phyloP scores from a whole-genome alignment of 2,113 vertebrate species.

The Myrmophylax atrothorax region DNA sequence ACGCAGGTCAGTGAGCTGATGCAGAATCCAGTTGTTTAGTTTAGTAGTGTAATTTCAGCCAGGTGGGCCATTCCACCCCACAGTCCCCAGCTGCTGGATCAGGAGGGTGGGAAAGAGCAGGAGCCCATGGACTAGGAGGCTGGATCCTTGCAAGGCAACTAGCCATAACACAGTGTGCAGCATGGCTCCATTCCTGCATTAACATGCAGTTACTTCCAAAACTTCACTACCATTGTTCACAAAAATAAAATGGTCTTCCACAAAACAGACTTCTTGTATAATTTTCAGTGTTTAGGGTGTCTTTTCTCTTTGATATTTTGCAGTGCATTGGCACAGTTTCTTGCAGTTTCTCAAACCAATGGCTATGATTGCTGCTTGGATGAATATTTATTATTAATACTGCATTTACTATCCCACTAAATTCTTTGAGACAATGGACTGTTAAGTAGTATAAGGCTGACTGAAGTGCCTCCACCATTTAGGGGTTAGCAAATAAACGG shows the following conservation, averaged over 20 bases:
- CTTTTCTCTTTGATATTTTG: background rate
- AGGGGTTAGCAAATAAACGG: slow-evolving; percentile 50
- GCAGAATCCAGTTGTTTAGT: background rate
- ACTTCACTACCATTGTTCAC: background rate
- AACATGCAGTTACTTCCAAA: background rate
- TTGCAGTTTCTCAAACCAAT: slow-evolving; percentile 25
- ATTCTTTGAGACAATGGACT: slow-evolving; percentile 53
- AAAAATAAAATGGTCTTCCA: background rate
- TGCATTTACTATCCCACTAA: slow-evolving; percentile 26
- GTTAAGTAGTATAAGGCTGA: slow-evolving; percentile 9
- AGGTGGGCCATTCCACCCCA: background rate
- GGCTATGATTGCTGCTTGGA: background rate
- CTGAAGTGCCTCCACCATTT: slow-evolving; percentile 55
- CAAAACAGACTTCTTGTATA: background rate
- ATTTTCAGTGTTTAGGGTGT: background rate
- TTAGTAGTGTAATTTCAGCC: background rate
- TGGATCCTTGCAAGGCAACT: background rate
- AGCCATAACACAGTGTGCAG: accelerated
- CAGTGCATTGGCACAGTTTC: background rate
- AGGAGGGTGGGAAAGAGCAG: background rate
- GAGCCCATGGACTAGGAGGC: background rate
- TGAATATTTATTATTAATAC: slow-evolving; percentile 61
- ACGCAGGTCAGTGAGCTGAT: background rate
- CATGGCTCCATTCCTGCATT: background rate
- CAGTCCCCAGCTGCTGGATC: accelerated